Evolutionary conservation across 2,113 vertebrate genomes (phyloP), one percentile per base, ranked within the genome.

Genomic region (Etia nguti): DNA sequence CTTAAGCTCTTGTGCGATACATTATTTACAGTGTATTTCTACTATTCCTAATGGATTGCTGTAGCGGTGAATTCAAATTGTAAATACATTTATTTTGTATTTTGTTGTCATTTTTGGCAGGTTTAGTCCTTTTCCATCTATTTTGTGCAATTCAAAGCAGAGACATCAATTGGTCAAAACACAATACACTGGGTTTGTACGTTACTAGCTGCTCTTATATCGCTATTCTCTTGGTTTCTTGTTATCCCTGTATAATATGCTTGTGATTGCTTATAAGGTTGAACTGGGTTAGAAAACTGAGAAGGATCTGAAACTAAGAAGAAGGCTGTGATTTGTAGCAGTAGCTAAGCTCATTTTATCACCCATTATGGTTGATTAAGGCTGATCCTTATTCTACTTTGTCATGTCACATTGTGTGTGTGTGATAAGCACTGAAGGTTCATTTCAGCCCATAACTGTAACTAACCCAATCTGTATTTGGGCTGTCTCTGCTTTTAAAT

Each of bases 341-440:
- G 79, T 22, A 55, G 91, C 75, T 86, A 60, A 89, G 91, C 85
- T 91, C 57, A 86, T 89, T 93, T 91, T 82, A 92, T 90, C 84
- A 86, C 29, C 85, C 75, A 90, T 92, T 91, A 88, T 80, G 59
- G 55, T 31, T 89, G 92, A 91, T 91, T 92, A 90, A 89, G 81
- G 82, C 82, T 88, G 90, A 94, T 89, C 59, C 60, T 52, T 57
- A 79, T 50, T 82, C 82, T 73, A 20, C 80, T 87, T 60, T 91
- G 79, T 70, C 50, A 81, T 85, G 87, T 90, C 90, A 91, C 70
- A 80, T 38, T 82, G 83, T 81, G 57, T 80, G 54, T 81, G 68
- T 50, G 26, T 80, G 79, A 88, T 90, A 80, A 80, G 90, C 79
- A 55, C 18, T 70, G 56, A 91, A 31, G 60, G 60, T 90, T 90